These are phyloP conservation scores for Okamejei kenojei DNA, from an alignment of 2,797 vertebrate species.

Conservation along the genomic window DNA sequence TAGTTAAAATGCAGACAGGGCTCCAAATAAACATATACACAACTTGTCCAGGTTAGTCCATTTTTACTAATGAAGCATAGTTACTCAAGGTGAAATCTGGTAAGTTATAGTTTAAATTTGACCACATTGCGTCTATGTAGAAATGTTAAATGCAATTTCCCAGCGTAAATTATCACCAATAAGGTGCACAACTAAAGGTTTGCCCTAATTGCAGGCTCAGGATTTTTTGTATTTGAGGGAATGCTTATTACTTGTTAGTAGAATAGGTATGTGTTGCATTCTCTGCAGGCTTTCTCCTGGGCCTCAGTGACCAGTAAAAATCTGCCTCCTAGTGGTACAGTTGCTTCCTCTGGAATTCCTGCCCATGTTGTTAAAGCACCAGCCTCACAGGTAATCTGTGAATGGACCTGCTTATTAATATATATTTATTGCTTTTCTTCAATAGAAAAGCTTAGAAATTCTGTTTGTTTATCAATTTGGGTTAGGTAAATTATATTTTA, in stretches of 20 bases:
- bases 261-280: slow-evolving; percentile 64
- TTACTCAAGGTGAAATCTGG: slow-evolving; percentile 8
- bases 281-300: slow-evolving; percentile 94
- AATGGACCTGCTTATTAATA: slow-evolving; percentile 61
- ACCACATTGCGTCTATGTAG: not conserved
- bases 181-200: not conserved
- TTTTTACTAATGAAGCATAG: not conserved
- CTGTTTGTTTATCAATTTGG: slow-evolving; percentile 34
- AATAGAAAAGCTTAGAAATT: slow-evolving; percentile 36
- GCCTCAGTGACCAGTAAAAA: slow-evolving; percentile 99
- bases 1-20: not conserved
- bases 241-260: slow-evolving; percentile 63
- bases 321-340: slow-evolving; percentile 89
- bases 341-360: slow-evolving; percentile 87
- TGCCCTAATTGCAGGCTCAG: slow-evolving; percentile 7
- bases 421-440: slow-evolving; percentile 33
- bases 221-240: slow-evolving; percentile 43
- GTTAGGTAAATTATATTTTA: slow-evolving; percentile 13
- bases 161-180: not conserved
- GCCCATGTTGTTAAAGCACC: slow-evolving; percentile 92
- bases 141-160: slow-evolving; percentile 30
- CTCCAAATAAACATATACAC: not conserved
- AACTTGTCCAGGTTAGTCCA: not conserved
- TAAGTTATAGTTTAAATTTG: slow-evolving; percentile 29
- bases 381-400: slow-evolving; percentile 88